Evolutionary conservation across 2,113 vertebrate species (phyloP), one percentile per base, ranked within the genome.

Genomic region (Boleophthalmus pectinirostris): DNA sequence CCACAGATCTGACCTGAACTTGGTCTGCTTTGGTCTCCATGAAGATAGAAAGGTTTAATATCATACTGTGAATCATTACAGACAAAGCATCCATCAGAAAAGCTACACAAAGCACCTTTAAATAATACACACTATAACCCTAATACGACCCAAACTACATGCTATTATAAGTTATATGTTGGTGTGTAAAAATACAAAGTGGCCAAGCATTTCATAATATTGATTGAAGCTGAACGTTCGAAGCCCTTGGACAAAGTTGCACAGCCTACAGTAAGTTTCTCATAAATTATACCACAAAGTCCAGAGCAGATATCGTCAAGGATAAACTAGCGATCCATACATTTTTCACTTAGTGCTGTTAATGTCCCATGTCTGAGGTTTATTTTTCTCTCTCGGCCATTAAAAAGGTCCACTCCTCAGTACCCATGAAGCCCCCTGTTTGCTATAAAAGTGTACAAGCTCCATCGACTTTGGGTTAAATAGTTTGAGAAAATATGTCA

Each of bases 271-370:
- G 54, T 16, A 67, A 16, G 6, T 68, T 87, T 84, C 77, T 70
- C 67, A 83, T 72, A 80, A 24, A 33, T 12, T 38, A 64, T 35
- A 12, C 47, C 45, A 23, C 73, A 60, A 74, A 78, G 68, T 71
- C 61, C 33, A 46, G 43, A 2, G 35, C 71, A 9, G 68, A 70
- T 69, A 63, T 23, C 2, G 29, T 54, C 23, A 72, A 57, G 43
- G 51, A 70, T 60, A 35, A 51, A 68, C 65, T 63, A 68, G 21
- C 21, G 13, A 73, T 51, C 66, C 49, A 67, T 72, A 76, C 35
- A 68, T 66, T 73, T 61, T 53, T 74, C 47, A 43, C 45, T 70
- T 51, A 74, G 16, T 43, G 53, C 33, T 70, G 46, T 38, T 72
- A 24, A 53, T 74, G 67, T 73, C 25, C 49, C 9, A 46, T 16